These are phyloP conservation scores for Eilema sororculum DNA, from an alignment of 2,888 invertebrate species.

Conservation along the genomic window DNA sequence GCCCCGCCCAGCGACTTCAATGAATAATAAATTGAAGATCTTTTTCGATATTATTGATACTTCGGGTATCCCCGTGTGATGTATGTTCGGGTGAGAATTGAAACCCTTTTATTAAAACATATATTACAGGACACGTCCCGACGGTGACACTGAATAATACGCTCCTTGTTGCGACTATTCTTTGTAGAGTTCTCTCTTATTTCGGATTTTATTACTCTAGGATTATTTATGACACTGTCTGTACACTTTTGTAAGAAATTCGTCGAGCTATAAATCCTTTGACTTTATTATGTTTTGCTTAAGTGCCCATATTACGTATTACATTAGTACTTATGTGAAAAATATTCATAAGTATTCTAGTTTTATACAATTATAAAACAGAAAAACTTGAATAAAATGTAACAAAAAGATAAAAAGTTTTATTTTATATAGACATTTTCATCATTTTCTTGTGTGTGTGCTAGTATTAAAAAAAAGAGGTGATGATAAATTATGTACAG, in stretches of 20 bases:
- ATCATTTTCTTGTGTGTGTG: too few species aligned
- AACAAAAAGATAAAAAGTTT: neutral
- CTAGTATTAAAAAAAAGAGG: too few species aligned
- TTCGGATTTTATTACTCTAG: slow-evolving; percentile 79
- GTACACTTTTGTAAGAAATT: slow-evolving; percentile 57
- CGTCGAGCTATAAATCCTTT: slow-evolving; percentile 55
- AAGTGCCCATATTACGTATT: slow-evolving; percentile 30
- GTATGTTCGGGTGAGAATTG: slow-evolving; percentile 82
- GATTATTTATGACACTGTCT: slow-evolving; percentile 76
- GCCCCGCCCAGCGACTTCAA: slow-evolving; percentile 77
- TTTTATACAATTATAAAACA: slow-evolving; percentile 17
- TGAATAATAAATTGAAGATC: slow-evolving; percentile 85
- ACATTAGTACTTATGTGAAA: slow-evolving; percentile 15
- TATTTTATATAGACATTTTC: neutral
- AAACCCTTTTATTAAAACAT: slow-evolving; percentile 87
- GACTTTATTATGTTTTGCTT: slow-evolving; percentile 51
- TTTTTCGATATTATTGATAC: slow-evolving; percentile 84
- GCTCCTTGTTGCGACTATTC: slow-evolving; percentile 82
- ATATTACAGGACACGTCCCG: slow-evolving; percentile 83
- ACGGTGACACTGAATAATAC: slow-evolving; percentile 84
- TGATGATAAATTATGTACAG: too few species aligned
- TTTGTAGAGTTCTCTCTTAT: slow-evolving; percentile 73
- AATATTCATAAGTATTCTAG: neutral
- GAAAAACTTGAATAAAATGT: neutral
- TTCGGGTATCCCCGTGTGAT: slow-evolving; percentile 78